Evolutionary conservation across 2,113 vertebrate species (phyloP), one percentile per base, ranked within the genome.

Genomic region (Oryzias woworae): DNA sequence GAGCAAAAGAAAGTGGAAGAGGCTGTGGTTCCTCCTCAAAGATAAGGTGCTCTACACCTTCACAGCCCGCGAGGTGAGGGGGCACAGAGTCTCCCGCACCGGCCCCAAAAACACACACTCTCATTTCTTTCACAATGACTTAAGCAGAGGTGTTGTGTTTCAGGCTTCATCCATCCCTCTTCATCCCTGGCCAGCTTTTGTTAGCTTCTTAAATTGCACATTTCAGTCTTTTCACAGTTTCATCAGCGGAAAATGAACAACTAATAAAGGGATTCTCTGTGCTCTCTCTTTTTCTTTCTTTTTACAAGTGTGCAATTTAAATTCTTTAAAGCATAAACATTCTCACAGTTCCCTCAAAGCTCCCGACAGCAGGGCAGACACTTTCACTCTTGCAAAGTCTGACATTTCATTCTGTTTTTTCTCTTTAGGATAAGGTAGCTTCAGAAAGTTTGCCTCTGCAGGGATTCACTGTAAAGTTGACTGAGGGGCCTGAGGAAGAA

Each of bases 41-140:
- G 96, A 97, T 92, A 98, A 98, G 94, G 96, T 98, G 76, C 96
- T 99, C 80, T 99, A 98, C 92, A 97, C 96, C 85, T 98, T 97
- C 87, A 83, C 83, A 78, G 90, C 94, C 86, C 91, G 91, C 0
- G 95, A 95, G 94, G 96, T 97, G 94, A 92, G 92, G 85, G 90
- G 88, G 82, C 81, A 85, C 84, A 89, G 83, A 90, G 83, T 87
- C 71, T 89, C 85, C 84, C 83, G 80, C 77, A 79, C 85, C 87
- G 80, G 77, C 86, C 78, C 85, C 81, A 73, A 63, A 71, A 36
- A 36, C 36, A 84, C 76, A 63, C 58, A 20, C 62, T 53, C 62
- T 66, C 62, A 28, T 41, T 42, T 52, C 70, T 47, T 14, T 42
- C 48, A 65, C 18, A 0, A 58, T 41, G 36, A 63, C 43, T 62